Evolutionary conservation across 1,140 invertebrate genomes (phyloP), one percentile per base, ranked within the genome.

Genomic region (Nymphalis io): DNA sequence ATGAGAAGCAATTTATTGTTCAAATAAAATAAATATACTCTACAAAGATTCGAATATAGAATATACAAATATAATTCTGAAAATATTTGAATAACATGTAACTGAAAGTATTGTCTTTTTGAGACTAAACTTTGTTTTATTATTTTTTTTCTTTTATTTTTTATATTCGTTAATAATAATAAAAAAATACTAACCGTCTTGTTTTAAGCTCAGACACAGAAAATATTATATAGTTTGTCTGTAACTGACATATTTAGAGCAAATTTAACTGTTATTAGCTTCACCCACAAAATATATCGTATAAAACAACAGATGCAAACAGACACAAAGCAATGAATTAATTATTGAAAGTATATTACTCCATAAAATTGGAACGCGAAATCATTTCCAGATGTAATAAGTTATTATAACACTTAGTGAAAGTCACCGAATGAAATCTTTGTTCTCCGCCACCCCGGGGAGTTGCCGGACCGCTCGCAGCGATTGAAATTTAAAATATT

Each of bases 401-500:
- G 79, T 88, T 84, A 88, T 85, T 87, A 83, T 79, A 80, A 83
- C 82, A 88, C 87, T 87, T 88, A 83, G 78, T 78, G 80, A 86
- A 88, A 88, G 88, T 90, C 85, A 83, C 78, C 79, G 79, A 83
- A 78, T 81, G 77, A 85, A 89, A 86, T 88, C 87, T 89, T 88
- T 90, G 87, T 89, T 88, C 83, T 80, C 68, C 58, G 76, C 79
- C 79, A 84, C 83, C 84, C 82, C 75, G 79, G 74, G 76, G 69
- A 76, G 75, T 55, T 20, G 70, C 74, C 60, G 81, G 89, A 89
- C 88, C 88, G 88, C 88, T 90, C 76, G 87, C 87, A 90, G 88
- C 89, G 89, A 90, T 91, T 89, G 89, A 91, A 92, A 92, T 92
- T 92, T 92, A 92, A 92, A 92, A 92, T 92, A 92, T 92, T 91